A percentile compares a stretch with the other conserved stretches of the same genome.
These are phyloP conservation scores for Stenchaetothrips biformis DNA, from an alignment of 2,888 invertebrate genomes.

Conservation along the genomic window DNA sequence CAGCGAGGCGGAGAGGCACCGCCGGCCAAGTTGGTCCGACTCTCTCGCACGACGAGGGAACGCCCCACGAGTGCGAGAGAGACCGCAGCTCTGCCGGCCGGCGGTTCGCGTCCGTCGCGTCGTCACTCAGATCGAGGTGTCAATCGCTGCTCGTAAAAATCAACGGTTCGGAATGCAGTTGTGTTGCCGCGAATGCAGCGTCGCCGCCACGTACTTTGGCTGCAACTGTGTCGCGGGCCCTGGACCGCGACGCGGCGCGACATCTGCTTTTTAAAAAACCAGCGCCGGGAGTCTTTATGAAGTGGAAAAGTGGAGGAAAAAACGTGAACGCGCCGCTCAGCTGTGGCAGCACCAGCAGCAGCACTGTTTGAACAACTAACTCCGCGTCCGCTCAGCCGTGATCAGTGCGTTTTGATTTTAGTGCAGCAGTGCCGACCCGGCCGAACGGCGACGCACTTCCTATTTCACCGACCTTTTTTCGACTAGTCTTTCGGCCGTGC, in stretches of 20 bases:
- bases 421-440: no score
- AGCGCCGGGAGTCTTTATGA: not conserved
- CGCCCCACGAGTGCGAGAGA: no score
- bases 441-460: no score
- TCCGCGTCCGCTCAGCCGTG: not conserved
- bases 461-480: no score
- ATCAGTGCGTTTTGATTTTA: conserved; percentile 10
- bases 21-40: no score
- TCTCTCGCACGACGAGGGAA: no score
- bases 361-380: conserved; percentile 11
- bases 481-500: no score
- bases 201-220: not conserved
- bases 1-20: no score
- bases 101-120: no score
- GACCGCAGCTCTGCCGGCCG: no score
- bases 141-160: conserved; percentile 17
- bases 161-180: conserved; percentile 18
- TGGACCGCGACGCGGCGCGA: not conserved
- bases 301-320: conserved; percentile 14
- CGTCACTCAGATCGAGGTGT: not conserved
- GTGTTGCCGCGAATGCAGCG: not conserved
- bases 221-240: not conserved
- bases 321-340: not conserved
- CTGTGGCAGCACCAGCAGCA: no score
- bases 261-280: not conserved